These are phyloP conservation scores for Phoxinus phoxinus DNA, from an alignment of 2,113 vertebrate species.

Conservation along the genomic window DNA sequence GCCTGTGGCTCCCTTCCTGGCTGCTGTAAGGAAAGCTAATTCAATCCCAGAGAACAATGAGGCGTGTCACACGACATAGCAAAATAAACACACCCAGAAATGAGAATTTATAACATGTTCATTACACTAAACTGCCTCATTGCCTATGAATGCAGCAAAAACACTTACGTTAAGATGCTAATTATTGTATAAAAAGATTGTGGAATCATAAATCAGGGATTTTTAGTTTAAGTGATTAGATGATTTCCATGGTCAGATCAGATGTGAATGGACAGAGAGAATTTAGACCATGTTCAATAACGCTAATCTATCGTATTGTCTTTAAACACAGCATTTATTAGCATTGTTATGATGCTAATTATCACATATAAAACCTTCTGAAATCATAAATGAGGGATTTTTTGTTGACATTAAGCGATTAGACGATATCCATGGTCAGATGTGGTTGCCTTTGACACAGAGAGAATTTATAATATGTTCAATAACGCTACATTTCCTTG, in stretches of 20 bases:
- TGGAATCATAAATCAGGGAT: neutral
- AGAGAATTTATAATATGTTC: neutral
- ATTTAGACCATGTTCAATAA: neutral
- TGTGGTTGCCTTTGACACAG: neutral
- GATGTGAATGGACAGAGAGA: neutral
- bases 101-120: neutral
- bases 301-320: neutral
- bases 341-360: neutral
- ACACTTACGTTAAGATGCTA: neutral
- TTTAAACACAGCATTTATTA: neutral
- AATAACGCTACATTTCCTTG: neutral
- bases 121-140: neutral
- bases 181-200: neutral
- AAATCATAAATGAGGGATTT: neutral
- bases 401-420: neutral
- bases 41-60: slow-evolving; percentile 59
- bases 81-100: slow-evolving; percentile 17
- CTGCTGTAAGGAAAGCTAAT: slow-evolving; percentile 55
- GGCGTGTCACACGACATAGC: slow-evolving; percentile 36
- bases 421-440: neutral
- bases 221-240: neutral
- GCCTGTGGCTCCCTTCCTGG: slow-evolving; percentile 50
- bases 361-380: neutral
- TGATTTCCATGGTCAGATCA: neutral
- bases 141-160: neutral